phyloP scores from a whole-genome alignment of 2,888 invertebrate genomes.

The Malachius bipustulatus region DNA sequence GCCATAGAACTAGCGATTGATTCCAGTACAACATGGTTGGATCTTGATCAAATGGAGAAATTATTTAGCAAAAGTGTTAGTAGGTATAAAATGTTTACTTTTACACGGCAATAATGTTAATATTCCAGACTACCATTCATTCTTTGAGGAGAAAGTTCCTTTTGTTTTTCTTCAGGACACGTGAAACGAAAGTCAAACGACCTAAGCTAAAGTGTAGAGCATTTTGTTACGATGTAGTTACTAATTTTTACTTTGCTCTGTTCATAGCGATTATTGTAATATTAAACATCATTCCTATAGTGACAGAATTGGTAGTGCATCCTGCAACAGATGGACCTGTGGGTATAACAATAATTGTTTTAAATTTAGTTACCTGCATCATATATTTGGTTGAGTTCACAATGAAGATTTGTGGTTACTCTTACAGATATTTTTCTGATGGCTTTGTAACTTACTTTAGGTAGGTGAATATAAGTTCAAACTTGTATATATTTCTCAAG shows the following conservation, averaged over 20 bases:
- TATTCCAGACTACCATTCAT: background rate
- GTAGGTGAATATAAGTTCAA: background rate
- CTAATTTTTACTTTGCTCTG: background rate
- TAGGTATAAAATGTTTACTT: background rate
- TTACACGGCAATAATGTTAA: background rate
- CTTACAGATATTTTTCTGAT: too few relatives aligned
- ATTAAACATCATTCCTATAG: too few relatives aligned
- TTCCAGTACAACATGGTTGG: slow-evolving; percentile 36
- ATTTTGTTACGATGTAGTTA: background rate
- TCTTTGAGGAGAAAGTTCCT: background rate
- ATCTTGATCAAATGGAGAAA: slow-evolving; percentile 26
- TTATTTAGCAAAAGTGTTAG: slow-evolving; percentile 11
- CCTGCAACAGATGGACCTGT: too few relatives aligned
- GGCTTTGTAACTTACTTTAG: too few relatives aligned
- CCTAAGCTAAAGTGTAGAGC: background rate
- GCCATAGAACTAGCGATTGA: slow-evolving; percentile 42
- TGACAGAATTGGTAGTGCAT: too few relatives aligned
- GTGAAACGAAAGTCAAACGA: background rate
- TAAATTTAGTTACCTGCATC: too few relatives aligned
- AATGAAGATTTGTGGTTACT: too few relatives aligned
- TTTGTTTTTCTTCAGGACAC: background rate
- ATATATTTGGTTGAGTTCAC: too few relatives aligned
- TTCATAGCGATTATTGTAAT: too few relatives aligned
- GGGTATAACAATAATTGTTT: too few relatives aligned
- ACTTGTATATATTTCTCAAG: background rate